Percentiles rank a stretch among this genome's conserved stretches.
These are phyloP conservation scores for Nemotelus pantherinus DNA, from an alignment of 2,888 invertebrate species.

Conservation along the genomic window DNA sequence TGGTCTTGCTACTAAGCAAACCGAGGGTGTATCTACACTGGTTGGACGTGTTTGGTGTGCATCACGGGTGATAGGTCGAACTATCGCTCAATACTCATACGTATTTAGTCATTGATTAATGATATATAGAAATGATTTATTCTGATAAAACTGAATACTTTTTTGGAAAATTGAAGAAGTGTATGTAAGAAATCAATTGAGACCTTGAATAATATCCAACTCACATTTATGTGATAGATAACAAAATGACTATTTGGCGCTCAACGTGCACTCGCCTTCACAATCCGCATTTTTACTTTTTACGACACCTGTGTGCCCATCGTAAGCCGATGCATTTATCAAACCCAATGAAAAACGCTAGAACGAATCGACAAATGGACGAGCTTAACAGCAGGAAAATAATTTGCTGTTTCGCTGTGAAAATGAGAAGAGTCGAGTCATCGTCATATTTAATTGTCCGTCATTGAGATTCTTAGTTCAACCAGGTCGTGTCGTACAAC, in stretches of 20 bases:
- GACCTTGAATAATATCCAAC: no score
- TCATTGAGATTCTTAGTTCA: constrained; percentile 30
- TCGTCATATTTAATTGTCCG: constrained; percentile 40
- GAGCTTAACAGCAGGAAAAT: constrained; percentile 8
- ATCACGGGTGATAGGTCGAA: no score
- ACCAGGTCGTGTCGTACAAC: constrained; percentile 10
- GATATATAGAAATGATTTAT: no score
- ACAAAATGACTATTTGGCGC: neutral
- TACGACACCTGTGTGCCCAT: constrained; percentile 23
- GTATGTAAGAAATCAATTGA: no score
- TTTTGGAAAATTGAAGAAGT: no score
- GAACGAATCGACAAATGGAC: constrained; percentile 31
- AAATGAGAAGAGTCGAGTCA: constrained; percentile 24
- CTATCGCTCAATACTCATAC: no score
- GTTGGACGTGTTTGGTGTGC: no score
- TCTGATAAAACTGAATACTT: no score
- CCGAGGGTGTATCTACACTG: no score
- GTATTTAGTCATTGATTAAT: no score
- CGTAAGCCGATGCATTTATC: neutral
- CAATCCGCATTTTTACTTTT: neutral
- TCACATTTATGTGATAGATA: no score
- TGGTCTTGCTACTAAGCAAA: no score
- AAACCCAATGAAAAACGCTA: constrained; percentile 5
- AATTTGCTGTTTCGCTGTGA: constrained; percentile 11
- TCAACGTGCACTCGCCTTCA: neutral